These are phyloP conservation scores for Micromesistius poutassou DNA, from an alignment of 2,797 vertebrate species.

Conservation along the genomic window DNA sequence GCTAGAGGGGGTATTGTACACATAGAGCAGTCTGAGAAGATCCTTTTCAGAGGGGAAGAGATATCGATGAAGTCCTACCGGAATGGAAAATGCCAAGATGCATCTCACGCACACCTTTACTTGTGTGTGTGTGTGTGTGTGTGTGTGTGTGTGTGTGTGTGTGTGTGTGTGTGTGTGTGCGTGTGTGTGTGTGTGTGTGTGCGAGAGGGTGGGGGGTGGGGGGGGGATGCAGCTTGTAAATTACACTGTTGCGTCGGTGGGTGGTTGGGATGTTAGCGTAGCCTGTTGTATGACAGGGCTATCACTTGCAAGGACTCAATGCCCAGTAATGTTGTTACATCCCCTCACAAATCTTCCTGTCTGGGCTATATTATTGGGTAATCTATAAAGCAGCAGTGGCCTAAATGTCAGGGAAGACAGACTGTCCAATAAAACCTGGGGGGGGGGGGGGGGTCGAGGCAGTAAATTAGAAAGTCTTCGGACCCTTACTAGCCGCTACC, in stretches of 20 bases:
- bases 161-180: too few species aligned
- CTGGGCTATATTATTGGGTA: not conserved
- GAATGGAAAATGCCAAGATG: too few species aligned
- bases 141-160: too few species aligned
- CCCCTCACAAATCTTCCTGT: not conserved
- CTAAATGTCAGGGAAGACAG: not conserved
- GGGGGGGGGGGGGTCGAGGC: not conserved
- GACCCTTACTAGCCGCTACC: not conserved
- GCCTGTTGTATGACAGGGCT: not conserved
- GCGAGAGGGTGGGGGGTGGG: too few species aligned
- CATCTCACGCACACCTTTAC: constrained; percentile 2
- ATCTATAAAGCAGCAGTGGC: not conserved
- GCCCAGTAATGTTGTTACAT: not conserved
- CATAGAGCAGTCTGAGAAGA: constrained; percentile 18
- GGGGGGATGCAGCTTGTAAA: too few species aligned
- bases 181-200: too few species aligned
- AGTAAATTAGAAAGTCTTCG: not conserved
- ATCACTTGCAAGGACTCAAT: not conserved
- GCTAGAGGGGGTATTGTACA: constrained; percentile 24
- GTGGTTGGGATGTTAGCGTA: too few species aligned
- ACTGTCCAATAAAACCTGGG: not conserved
- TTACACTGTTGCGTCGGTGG: too few species aligned
- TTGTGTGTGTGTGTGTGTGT: too few species aligned
- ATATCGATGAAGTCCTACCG: too few species aligned
- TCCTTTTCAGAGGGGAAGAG: too few species aligned